Evolutionary conservation across 2,113 vertebrate species (phyloP).

Genomic region (Spea bombifrons): DNA sequence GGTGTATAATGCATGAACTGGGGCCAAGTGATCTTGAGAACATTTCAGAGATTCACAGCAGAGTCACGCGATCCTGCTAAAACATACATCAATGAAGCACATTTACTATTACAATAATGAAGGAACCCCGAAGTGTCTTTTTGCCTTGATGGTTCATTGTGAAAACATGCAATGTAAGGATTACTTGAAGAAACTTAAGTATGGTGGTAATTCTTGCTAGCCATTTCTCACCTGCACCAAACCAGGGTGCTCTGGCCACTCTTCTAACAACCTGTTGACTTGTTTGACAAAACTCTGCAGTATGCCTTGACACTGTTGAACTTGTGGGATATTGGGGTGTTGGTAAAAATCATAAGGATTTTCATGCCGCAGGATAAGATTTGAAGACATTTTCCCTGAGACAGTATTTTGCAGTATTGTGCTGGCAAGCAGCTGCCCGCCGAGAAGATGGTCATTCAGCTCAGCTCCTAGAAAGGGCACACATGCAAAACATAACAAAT

Average conservation of each 20-base stretch:
- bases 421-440: conserved; percentile 82
- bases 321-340: conserved; percentile 84
- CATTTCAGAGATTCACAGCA: too few species aligned
- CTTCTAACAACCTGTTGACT: conserved; percentile 73
- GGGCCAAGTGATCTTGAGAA: too few species aligned
- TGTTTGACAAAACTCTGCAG: conserved; percentile 73
- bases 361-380: conserved; percentile 68
- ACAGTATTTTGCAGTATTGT: conserved; percentile 82
- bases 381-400: conserved; percentile 64
- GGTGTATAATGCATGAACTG: too few species aligned
- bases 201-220: neutral
- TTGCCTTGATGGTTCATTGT: too few species aligned
- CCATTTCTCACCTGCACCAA: conserved; percentile 78
- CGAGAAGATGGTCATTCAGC: conserved; percentile 76
- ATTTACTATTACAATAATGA: too few species aligned
- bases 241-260: conserved; percentile 92
- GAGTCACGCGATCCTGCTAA: too few species aligned
- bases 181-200: neutral
- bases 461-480: conserved; percentile 69
- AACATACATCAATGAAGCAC: too few species aligned
- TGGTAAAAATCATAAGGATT: conserved; percentile 93
- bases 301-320: conserved; percentile 77
- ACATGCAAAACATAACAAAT: neutral
- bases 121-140: too few species aligned
- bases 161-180: neutral